Base-by-base conservation (phyloP, 1,140 invertebrate species). In the Brachionus rubens region DNA sequence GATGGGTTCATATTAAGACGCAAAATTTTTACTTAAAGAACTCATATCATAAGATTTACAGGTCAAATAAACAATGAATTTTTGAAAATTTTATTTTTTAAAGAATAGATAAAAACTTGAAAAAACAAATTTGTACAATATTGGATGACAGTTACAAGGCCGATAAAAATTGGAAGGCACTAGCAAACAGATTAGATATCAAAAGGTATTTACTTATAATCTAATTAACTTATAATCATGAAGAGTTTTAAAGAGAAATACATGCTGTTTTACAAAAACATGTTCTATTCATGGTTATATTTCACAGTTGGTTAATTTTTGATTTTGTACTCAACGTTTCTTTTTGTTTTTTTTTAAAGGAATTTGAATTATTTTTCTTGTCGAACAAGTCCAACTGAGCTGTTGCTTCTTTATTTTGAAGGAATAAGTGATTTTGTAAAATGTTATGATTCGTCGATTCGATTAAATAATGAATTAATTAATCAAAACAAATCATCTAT, bases 361-460 rank as follows among this genome's bases (percentile, higher is more conserved):
- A 48, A 70, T 50, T 70, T 50, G 41, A 43, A 50, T 30, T 70
- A 70, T 70, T 70, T 70, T 47, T 36, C 43, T 33, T 16, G 41
- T n/a, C 24, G 33, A 50, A 26, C 67, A 70, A 70, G 67, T 70
- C 43, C 67, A 47, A 70, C 67, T 24, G 43, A 70, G 47, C 14
- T 50, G 43, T 50, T 70, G 19, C 41, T 70, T 33, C 43, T 70
- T 50, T 70, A 70, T 50, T 70, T 70, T 19, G 67, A 70, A 30
- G 67, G 40, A 50, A 47, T 70, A 26, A 70, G 47, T 30, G 67
- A 43, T 30, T 70, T n/a, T n/a, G n/a, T 70, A 50, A 70, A 70
- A 62, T 62, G 56, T 30, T 30, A 33, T 62, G 56, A 62, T 62
- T n/a, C n/a, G n/a, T 62, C 36, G 16, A 62, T 62, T 62, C 28